These are phyloP conservation scores for Melanostoma scalare DNA, from an alignment of 2,888 invertebrate genomes.

Conservation along the genomic window DNA sequence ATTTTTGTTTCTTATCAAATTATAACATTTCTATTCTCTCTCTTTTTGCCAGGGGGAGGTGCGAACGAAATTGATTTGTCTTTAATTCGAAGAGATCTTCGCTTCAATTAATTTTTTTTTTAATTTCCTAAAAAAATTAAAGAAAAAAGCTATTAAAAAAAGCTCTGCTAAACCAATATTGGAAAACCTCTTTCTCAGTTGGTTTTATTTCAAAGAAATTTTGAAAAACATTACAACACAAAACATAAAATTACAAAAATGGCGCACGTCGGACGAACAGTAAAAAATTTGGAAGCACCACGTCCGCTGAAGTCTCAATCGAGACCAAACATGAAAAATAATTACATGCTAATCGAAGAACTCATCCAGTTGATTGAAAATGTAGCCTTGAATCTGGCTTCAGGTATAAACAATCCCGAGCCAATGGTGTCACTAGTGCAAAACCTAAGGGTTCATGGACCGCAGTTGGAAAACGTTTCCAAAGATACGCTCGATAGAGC, in stretches of 20 bases:
- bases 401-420: conserved; percentile 87
- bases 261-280: conserved; percentile 86
- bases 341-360: conserved; percentile 87
- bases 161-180: conserved; percentile 48
- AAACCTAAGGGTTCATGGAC: conserved; percentile 90
- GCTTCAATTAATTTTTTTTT: conserved; percentile 73
- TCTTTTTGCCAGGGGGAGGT: conserved; percentile 81
- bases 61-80: conserved; percentile 79
- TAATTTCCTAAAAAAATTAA: conserved; percentile 56
- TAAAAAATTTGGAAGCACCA: conserved; percentile 89
- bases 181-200: conserved; percentile 36
- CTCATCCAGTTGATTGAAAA: conserved; percentile 91
- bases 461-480: conserved; percentile 90
- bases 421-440: conserved; percentile 90
- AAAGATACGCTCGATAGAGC: conserved; percentile 93
- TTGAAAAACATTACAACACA: conserved; percentile 59
- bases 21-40: conserved; percentile 20
- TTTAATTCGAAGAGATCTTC: conserved; percentile 76
- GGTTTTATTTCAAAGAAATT: conserved; percentile 56
- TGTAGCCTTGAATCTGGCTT: conserved; percentile 89
- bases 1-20: conserved; percentile 9
- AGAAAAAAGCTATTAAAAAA: conserved; percentile 69
- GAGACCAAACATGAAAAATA: conserved; percentile 81
- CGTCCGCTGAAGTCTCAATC: conserved; percentile 87
- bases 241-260: conserved; percentile 74